phyloP scores from a whole-genome alignment of 2,113 vertebrate species.

The Enhydra lutris region DNA sequence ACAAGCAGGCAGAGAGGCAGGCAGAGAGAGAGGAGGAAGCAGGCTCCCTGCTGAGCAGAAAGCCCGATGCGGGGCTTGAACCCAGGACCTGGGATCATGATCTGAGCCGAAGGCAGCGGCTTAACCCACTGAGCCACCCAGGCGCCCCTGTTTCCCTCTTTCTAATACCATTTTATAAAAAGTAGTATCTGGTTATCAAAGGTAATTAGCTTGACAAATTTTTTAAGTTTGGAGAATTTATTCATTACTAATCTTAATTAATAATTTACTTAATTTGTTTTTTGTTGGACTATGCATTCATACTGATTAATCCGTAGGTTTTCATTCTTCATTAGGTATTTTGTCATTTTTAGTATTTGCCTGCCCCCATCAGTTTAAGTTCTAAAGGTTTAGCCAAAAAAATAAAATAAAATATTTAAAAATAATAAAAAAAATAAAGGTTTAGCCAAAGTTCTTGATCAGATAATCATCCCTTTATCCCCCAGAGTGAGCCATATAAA shows the following conservation, averaged over 20 bases:
- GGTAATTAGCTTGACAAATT: neutral
- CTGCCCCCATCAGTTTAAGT: neutral
- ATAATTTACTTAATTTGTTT: constrained; percentile 9
- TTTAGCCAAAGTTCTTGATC: neutral
- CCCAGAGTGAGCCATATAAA: neutral
- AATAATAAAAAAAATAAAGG: neutral
- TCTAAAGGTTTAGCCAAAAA: neutral
- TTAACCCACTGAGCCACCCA: too few species aligned
- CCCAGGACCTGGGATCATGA: too few species aligned
- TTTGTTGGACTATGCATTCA: neutral
- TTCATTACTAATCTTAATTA: neutral
- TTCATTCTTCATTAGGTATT: neutral
- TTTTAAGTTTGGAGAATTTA: neutral
- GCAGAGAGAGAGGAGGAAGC: too few species aligned
- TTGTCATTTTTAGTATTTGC: neutral
- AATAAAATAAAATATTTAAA: neutral
- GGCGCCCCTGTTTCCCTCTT: neutral
- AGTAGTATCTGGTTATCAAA: neutral
- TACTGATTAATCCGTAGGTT: neutral
- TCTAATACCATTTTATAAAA: neutral
- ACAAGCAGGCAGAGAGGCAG: too few species aligned
- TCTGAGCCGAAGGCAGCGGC: too few species aligned
- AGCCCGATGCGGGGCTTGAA: too few species aligned
- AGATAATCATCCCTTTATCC: neutral
- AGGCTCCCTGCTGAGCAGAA: too few species aligned